Base-by-base conservation (phyloP, 1,140 invertebrate genomes). In the Drosophila seguyi region DNA sequence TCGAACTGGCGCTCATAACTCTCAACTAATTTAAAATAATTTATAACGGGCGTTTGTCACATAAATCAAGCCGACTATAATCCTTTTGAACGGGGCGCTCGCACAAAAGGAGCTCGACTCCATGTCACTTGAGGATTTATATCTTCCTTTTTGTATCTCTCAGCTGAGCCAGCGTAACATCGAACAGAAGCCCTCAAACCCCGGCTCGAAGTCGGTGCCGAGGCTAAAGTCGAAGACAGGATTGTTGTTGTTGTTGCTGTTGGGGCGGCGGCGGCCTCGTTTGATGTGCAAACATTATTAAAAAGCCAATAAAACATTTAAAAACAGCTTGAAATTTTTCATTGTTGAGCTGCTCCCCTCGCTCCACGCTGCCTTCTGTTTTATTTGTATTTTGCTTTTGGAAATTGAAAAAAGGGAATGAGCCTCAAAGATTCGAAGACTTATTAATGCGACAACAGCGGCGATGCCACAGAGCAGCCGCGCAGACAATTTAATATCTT, bases 261-360 rank as follows among this genome's bases (percentile, higher is more conserved):
- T 57, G 73, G 47, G 75, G 62, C 39, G 80, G 62, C 39, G 80
- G 81, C 84, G 85, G 85, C 81, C 62, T 39, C 66, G 68, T 88
- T 88, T 88, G 85, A 88, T 75, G 81, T 90, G 78, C 81, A 81
- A 84, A 85, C 81, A 90, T 88, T 88, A 88, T 88, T 85, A 88
- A 90, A 88, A 88, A 88, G 74, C 85, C 85, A 88, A 88, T 88
- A 88, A 88, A 88, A 88, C 85, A 90, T 88, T 88, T 88, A 88
- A 88, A 90, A 88, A 88, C 85, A 90, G 85, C 85, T 88, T 88
- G 85, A 88, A 88, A 88, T 88, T 88, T 88, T 75, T 88, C 81
- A 90, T 85, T 88, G 86, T 88, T 88, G 80, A 65, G 68, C 22
- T 47, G 71, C 68, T 60, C 56, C 56, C 48, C 68, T 73, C 59